Percentiles rank a stretch among this genome's conserved stretches.
phyloP scores from a whole-genome alignment of 2,113 vertebrate genomes.

The Ceyx melanurus region DNA sequence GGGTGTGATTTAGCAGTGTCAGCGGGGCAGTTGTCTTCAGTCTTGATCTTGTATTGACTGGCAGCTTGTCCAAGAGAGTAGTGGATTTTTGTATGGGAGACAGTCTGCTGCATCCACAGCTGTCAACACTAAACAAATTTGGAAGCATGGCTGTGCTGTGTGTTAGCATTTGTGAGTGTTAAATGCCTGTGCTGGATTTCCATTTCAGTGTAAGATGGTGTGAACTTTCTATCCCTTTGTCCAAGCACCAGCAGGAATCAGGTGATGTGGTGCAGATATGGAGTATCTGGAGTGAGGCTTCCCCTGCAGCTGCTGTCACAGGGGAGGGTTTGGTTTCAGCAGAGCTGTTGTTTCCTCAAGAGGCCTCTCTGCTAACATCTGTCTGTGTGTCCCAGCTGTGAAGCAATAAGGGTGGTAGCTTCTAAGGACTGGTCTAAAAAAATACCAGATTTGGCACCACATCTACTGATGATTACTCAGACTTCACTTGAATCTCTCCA shows the following conservation, averaged over 20 bases:
- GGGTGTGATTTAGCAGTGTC: background rate
- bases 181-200: background rate
- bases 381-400: background rate
- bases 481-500: background rate
- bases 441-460: background rate
- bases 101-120: background rate
- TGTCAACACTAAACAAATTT: background rate
- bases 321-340: background rate
- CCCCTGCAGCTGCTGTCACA: background rate
- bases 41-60: background rate
- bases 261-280: background rate
- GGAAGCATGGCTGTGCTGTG: background rate
- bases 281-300: background rate
- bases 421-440: background rate
- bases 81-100: background rate
- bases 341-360: background rate
- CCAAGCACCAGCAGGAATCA: background rate
- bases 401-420: background rate
- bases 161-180: background rate
- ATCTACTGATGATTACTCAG: background rate
- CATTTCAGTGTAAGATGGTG: background rate
- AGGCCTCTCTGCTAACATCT: background rate
- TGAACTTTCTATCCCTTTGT: background rate
- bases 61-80: background rate
- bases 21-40: background rate